Evolutionary conservation across 2,888 invertebrate species (phyloP), one percentile per base, ranked within the genome.

Genomic region (Cenopis cana): DNA sequence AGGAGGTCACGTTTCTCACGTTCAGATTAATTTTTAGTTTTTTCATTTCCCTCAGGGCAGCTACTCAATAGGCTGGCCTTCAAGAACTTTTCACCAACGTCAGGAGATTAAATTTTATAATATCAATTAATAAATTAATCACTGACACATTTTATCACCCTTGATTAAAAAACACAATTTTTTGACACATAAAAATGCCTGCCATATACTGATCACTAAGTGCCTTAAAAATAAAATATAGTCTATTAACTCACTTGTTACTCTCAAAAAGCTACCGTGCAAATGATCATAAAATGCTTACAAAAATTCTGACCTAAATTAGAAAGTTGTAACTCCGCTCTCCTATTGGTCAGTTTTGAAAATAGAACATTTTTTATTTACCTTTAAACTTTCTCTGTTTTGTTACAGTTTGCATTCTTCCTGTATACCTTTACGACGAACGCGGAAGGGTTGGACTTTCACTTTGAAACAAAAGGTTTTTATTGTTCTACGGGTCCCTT

Each of bases 371-470:
- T 85, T 86, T 80, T 79, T 85, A 85, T 84, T 78, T 84, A 88
- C 86, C 88, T 87, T 77, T 76, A 75, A 81, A 92, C 93, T 93
- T 93, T 93, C 93, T 93, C 90, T 85, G 90, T 92, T 93, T 91
- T 92, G 90, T 91, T 92, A 85, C 88, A 91, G 84, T 90, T 90
- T 81, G 77, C 76, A 83, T 83, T 89, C 86, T 90, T 89, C 88
- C 89, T 89, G 86, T 85, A 85, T 69, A 70, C 74, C 68, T 83
- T 76, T 83, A 89, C 88, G 85, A 88, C 82, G 76, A 87, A 89
- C 79, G 82, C 89, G 89, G 90, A 91, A 91, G 91, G 88, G 88
- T 86, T 80, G 78, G 75, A 91, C 91, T 93, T 93, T 93, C 91
- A 84, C 91, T 76, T 76, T 85, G 80, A 90, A 88, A 93, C 91